phyloP scores from a whole-genome alignment of 2,888 invertebrate species.

The Erebia aethiops region DNA sequence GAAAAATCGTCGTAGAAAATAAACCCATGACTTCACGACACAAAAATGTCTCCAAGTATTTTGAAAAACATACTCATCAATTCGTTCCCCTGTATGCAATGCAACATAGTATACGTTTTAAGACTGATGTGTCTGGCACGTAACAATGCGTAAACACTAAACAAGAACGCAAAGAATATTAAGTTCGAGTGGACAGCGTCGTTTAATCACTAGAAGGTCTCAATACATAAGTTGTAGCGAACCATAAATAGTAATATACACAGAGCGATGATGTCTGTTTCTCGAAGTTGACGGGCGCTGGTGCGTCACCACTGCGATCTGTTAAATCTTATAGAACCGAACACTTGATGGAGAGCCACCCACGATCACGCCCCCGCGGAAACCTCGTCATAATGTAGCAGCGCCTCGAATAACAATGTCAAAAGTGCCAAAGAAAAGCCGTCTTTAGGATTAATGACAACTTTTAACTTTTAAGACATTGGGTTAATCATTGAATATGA shows the following conservation, averaged over 20 bases:
- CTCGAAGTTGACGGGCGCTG: conserved; percentile 40
- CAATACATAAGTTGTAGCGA: conserved; percentile 43
- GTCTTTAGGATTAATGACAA: conserved; percentile 17
- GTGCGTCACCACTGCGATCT: conserved; percentile 66
- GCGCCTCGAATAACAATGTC: conserved; percentile 6
- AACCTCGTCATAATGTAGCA: conserved; percentile 27
- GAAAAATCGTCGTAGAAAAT: conserved; percentile 25
- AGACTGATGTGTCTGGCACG: conserved; percentile 37
- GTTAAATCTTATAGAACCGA: conserved; percentile 51
- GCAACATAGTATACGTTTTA: conserved; percentile 28
- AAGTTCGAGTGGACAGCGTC: conserved; percentile 42
- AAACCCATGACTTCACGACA: conserved; percentile 36
- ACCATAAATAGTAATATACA: conserved; percentile 69
- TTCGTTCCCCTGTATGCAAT: conserved; percentile 35
- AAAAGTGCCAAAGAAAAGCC: conserved; percentile 17
- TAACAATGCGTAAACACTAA: conserved; percentile 38
- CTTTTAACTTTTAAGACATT: conserved; percentile 10
- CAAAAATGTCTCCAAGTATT: conserved; percentile 38
- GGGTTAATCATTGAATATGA: background rate
- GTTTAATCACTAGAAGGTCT: conserved; percentile 49
- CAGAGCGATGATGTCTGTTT: conserved; percentile 41
- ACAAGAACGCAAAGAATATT: conserved; percentile 33
- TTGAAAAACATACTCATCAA: conserved; percentile 46
- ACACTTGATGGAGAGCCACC: conserved; percentile 61
- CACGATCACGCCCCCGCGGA: conserved; percentile 56